Conservation (phyloP, 2,888 invertebrate species). For the Macrosoma leucophasiata region DNA sequence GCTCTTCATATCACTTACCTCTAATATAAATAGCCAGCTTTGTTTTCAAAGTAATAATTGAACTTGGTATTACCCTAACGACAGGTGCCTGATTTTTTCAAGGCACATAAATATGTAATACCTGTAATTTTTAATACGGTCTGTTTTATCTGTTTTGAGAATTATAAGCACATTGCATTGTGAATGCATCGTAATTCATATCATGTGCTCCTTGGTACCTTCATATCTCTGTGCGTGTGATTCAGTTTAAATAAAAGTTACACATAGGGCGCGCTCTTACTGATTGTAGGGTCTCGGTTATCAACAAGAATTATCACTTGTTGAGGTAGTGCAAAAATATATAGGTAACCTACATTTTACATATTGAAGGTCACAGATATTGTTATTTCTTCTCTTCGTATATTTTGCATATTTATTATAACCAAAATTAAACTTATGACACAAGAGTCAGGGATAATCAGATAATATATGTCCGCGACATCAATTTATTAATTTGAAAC, state of each 20-base stretch:
- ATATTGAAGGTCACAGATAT: constrained; percentile 60
- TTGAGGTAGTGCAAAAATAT: constrained; percentile 31
- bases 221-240: too few relatives aligned
- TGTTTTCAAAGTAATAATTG: too few relatives aligned
- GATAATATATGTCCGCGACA: constrained; percentile 40
- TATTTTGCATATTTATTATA: constrained; percentile 45
- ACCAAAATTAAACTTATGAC: constrained; percentile 44
- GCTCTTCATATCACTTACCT: too few relatives aligned
- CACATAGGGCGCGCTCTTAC: constrained; percentile 18
- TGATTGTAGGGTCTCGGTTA: constrained; percentile 30
- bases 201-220: too few relatives aligned
- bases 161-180: not conserved
- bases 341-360: constrained; percentile 64
- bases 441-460: constrained; percentile 53
- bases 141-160: too few relatives aligned
- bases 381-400: constrained; percentile 32
- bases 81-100: too few relatives aligned
- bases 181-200: too few relatives aligned
- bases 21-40: too few relatives aligned
- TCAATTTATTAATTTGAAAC: too few relatives aligned
- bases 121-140: too few relatives aligned
- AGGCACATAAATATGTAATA: too few relatives aligned
- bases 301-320: constrained; percentile 27
- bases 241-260: constrained; percentile 13
- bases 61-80: too few relatives aligned